These are phyloP conservation scores for Panthera leo DNA, from an alignment of 2,113 vertebrate species.

Conservation along the genomic window DNA sequence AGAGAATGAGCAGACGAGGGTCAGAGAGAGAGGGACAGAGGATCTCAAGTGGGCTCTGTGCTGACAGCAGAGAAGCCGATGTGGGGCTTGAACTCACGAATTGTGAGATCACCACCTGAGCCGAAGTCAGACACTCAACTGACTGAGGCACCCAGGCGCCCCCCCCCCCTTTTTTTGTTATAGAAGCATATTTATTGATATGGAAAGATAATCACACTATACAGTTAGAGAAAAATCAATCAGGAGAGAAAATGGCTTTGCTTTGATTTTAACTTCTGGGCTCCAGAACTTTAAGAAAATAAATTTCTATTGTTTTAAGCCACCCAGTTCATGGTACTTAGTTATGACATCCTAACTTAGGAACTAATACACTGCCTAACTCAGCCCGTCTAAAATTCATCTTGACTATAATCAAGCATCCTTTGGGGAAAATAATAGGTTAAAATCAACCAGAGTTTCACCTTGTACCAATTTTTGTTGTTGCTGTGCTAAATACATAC, in stretches of 20 bases:
- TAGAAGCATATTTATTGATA: too few relatives aligned
- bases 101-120: too few relatives aligned
- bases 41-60: too few relatives aligned
- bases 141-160: too few relatives aligned
- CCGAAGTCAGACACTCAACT: too few relatives aligned
- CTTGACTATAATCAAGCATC: not conserved
- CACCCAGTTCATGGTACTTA: not conserved
- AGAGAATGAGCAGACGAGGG: too few relatives aligned
- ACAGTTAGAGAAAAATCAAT: not conserved
- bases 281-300: not conserved
- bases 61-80: too few relatives aligned
- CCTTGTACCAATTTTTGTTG: not conserved
- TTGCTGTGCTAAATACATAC: not conserved
- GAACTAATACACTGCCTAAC: not conserved
- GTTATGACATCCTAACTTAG: not conserved
- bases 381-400: not conserved
- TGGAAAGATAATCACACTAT: too few relatives aligned
- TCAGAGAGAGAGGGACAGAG: too few relatives aligned
- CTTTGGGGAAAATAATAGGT: not conserved
- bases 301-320: not conserved
- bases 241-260: not conserved
- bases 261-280: not conserved
- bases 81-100: too few relatives aligned
- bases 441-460: conserved; percentile 3
- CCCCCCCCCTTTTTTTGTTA: too few relatives aligned